phyloP scores from a whole-genome alignment of 2,888 invertebrate genomes.

The Chelonus formosanus region DNA sequence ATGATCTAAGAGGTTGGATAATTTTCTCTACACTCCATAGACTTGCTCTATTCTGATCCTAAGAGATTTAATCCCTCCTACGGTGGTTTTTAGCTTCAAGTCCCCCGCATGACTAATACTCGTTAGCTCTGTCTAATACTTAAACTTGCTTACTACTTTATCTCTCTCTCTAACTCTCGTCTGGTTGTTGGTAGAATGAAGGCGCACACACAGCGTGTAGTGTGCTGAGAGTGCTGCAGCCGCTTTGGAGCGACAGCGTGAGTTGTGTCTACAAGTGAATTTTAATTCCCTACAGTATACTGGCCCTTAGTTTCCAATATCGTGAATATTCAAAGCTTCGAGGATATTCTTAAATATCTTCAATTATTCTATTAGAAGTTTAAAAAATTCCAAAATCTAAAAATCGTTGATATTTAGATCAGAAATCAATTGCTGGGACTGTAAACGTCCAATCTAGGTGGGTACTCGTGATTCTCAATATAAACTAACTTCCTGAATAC shows the following conservation, averaged over 20 bases:
- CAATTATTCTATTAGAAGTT: too few relatives aligned
- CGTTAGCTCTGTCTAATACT: conserved; percentile 11
- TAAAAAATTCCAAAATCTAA: too few relatives aligned
- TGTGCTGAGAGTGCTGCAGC: conserved; percentile 45
- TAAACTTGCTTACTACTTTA: background rate
- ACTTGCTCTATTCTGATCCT: background rate
- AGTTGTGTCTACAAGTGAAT: conserved; percentile 39
- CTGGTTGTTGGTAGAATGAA: conserved; percentile 44
- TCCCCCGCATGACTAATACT: conserved; percentile 31
- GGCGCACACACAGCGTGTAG: conserved; percentile 35
- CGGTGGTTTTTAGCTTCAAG: conserved; percentile 39
- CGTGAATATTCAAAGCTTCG: background rate
- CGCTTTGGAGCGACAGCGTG: conserved; percentile 41
- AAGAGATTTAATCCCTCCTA: conserved; percentile 49
- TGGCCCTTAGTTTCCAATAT: background rate
- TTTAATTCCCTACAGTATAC: conserved; percentile 22
- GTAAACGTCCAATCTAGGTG: conserved; percentile 12
- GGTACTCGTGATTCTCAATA: conserved; percentile 9
- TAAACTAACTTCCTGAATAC: background rate
- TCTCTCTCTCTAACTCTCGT: conserved; percentile 22
- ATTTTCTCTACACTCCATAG: too few relatives aligned
- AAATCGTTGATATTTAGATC: background rate
- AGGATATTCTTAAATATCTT: too few relatives aligned
- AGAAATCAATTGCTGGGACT: conserved; percentile 15
- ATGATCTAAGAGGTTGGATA: too few relatives aligned